phyloP scores from a whole-genome alignment of 2,797 vertebrate genomes.

The Poecilia picta region DNA sequence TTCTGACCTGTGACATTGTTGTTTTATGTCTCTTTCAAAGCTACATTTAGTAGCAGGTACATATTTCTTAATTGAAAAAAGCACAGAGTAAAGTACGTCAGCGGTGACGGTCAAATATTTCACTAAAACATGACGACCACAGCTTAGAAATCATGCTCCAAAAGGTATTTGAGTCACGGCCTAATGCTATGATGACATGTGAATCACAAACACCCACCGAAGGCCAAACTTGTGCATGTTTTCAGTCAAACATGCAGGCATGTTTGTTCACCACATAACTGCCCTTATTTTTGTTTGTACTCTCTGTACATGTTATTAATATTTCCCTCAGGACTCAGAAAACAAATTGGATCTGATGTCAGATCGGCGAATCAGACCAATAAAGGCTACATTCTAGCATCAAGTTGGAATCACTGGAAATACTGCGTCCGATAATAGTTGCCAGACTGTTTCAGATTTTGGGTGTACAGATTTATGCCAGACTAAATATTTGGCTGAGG shows the following conservation, averaged over 20 bases:
- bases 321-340: neutral
- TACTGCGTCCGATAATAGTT: neutral
- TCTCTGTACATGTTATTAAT: neutral
- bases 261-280: neutral
- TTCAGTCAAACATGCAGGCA: neutral
- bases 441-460: neutral
- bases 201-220: neutral
- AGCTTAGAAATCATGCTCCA: neutral
- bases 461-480: neutral
- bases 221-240: neutral
- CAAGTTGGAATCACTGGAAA: neutral
- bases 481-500: neutral
- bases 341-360: neutral
- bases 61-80: neutral
- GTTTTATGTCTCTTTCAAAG: neutral
- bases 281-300: neutral
- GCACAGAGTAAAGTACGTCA: neutral
- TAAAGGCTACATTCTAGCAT: neutral
- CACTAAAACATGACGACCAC: neutral
- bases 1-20: neutral
- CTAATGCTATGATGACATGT: neutral
- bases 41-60: neutral
- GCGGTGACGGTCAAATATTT: neutral
- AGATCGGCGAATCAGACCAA: neutral
- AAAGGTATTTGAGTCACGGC: neutral